phyloP scores from a whole-genome alignment of 2,888 invertebrate genomes.

The Eupithecia abbreviata region DNA sequence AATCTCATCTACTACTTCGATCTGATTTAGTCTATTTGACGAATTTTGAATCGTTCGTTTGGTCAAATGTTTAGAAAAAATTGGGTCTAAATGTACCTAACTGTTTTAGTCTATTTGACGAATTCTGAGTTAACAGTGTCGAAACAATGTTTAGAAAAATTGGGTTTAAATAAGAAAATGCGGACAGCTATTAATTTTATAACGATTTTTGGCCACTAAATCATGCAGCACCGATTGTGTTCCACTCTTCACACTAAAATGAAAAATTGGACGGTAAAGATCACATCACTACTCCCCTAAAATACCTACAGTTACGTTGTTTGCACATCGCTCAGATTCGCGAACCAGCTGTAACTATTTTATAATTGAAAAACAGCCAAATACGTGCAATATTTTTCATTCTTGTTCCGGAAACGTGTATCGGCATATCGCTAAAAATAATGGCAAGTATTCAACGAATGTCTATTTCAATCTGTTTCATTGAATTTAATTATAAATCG shows the following conservation, averaged over 20 bases:
- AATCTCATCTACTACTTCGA: neutral
- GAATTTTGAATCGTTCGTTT: neutral
- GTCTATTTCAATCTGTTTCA: neutral
- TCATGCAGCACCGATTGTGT: neutral
- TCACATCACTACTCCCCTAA: neutral
- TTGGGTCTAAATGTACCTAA: neutral
- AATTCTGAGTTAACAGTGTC: too few relatives aligned
- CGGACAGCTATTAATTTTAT: too few relatives aligned
- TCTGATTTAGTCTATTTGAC: neutral
- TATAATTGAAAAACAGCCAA: slow-evolving; percentile 42
- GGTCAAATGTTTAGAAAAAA: neutral
- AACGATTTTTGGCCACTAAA: too few relatives aligned
- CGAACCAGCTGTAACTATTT: slow-evolving; percentile 39
- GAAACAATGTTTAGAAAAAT: too few relatives aligned
- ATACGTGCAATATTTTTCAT: slow-evolving; percentile 40
- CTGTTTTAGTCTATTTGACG: too few relatives aligned
- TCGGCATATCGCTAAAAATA: slow-evolving; percentile 30
- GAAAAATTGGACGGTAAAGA: neutral
- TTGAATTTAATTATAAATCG: neutral
- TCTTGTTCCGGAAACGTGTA: slow-evolving; percentile 38
- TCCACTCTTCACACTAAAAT: neutral
- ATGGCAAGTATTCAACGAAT: slow-evolving; percentile 8
- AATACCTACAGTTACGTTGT: neutral
- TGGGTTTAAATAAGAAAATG: too few relatives aligned
- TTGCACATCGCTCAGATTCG: slow-evolving; percentile 21